Evolutionary conservation across 64 coral and sea anemone genomes (phyloP).

Genomic region (Catalaphyllia jardinei): DNA sequence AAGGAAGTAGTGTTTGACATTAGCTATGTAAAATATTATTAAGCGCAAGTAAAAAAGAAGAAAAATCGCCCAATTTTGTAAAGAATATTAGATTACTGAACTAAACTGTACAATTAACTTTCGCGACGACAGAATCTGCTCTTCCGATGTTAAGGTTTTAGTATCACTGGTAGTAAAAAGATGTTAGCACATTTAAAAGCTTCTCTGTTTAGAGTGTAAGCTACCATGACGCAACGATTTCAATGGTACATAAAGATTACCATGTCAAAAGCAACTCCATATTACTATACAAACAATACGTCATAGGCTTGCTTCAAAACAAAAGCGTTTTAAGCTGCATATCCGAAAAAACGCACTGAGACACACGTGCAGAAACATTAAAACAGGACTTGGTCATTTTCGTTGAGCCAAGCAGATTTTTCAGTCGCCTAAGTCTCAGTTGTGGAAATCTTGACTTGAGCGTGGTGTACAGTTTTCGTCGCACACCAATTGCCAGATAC

Average conservation of each 20-base stretch:
- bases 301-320: neutral
- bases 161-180: neutral
- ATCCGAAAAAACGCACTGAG: neutral
- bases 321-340: constrained; percentile 2
- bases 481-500: no score
- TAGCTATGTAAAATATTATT: no score
- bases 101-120: no score
- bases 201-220: neutral
- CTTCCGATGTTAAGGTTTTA: no score
- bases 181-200: neutral
- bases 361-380: neutral
- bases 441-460: neutral
- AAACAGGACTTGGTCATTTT: neutral
- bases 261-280: neutral
- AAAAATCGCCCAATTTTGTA: no score
- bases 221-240: neutral
- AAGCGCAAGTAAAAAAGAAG: no score
- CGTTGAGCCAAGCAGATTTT: neutral
- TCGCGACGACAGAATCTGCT: no score
- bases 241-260: neutral
- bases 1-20: no score
- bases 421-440: neutral
- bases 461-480: no score
- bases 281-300: constrained; percentile 4
- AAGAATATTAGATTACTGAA: no score